Base-by-base conservation (phyloP, 2,888 invertebrate genomes). In the Drosophila meridionalis region DNA sequence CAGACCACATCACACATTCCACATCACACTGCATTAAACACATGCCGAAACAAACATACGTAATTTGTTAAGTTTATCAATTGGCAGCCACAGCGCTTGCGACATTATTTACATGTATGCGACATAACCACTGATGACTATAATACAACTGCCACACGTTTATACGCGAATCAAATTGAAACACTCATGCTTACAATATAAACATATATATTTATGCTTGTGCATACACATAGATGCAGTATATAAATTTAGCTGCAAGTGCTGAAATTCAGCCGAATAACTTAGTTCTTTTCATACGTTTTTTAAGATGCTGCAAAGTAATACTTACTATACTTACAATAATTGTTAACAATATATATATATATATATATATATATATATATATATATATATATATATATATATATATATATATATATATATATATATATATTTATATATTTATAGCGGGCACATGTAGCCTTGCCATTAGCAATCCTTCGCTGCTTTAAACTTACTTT, bases 51-150 rank as follows among this genome's bases (percentile, higher is more conserved):
- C 40, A 66, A 28, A 70, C 42, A 73, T 74, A 65, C 75, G 71
- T 65, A 67, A 75, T 38, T 75, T 71, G 75, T 78, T 78, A 77
- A 78, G 74, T 74, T 77, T 73, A 38, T 63, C 32, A 26, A 57
- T 56, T 64, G 64, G 38, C 43, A 4, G 26, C 52, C 36, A 26
- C 32, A 28, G 34, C 52, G 57, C 52, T 58, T 57, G 58, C 60
- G 45, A 56, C 7, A 65, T 65, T 70, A 47, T 57, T 75, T 58
- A 28, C 12, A 26, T 43, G 43, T 26, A 42, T 47, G 52, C 52
- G 50, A 59, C 40, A 45, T 68, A 68, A 20, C 20, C 38, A 26
- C 28, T 7, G 38, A 48, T 48, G 53, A 55, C 26, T 61, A 64
- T 28, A 40, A 30, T 45, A 71, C 45, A 57, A 81, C 75, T 78